Evolutionary conservation across 2,797 vertebrate species (phyloP).

Genomic region (Sciurus carolinensis): DNA sequence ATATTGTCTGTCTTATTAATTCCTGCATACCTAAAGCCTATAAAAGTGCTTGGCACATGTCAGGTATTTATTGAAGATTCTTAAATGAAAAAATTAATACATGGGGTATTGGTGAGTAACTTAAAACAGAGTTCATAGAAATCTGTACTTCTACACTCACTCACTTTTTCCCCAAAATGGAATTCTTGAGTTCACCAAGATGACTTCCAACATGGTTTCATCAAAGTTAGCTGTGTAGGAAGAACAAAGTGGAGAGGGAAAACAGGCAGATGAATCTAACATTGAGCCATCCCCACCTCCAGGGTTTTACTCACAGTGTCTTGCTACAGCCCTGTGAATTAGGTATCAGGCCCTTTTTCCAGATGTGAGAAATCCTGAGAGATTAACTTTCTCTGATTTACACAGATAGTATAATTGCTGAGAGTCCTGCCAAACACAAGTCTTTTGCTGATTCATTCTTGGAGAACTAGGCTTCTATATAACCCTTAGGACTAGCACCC

Average conservation of each 20-base stretch:
- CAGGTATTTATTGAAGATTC: not conserved
- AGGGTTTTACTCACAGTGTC: not conserved
- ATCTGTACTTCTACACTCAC: not conserved
- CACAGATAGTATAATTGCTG: not conserved
- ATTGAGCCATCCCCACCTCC: not conserved
- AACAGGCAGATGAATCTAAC: not conserved
- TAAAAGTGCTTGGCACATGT: not conserved
- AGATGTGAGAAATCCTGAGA: not conserved
- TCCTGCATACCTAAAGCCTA: not conserved
- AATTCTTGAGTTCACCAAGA: not conserved
- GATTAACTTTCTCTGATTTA: slow-evolving; percentile 37
- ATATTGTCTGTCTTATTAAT: not conserved
- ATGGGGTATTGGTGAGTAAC: not conserved
- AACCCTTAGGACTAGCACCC: not conserved
- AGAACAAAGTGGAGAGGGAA: not conserved
- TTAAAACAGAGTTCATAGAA: slow-evolving; percentile 35
- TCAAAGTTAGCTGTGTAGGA: slow-evolving; percentile 17
- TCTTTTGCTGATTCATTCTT: not conserved
- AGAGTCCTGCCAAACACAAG: not conserved
- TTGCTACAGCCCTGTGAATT: not conserved
- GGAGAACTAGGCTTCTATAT: not conserved
- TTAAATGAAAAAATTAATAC: slow-evolving; percentile 39
- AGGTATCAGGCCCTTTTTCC: not conserved
- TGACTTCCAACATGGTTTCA: not conserved
- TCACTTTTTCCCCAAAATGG: not conserved